Base-by-base conservation (phyloP, 2,888 invertebrate species). In the Pelosia muscerda region DNA sequence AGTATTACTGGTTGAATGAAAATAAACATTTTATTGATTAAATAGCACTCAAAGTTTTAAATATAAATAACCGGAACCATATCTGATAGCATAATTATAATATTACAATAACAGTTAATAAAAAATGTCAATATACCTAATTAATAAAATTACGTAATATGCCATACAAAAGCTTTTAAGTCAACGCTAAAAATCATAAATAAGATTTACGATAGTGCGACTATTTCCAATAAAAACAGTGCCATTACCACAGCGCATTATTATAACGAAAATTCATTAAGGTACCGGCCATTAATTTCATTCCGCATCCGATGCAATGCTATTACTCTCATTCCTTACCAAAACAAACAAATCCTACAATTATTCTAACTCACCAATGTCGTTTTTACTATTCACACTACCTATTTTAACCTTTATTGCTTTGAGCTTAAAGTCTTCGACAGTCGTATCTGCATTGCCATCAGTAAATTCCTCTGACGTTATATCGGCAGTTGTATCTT, bases 271-370 rank as follows among this genome's bases (percentile, higher is more conserved):
- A 91, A 93, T 92, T 92, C 90, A 93, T 93, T 94, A 92, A 89
- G 88, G 86, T 88, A 88, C 89, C 88, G 60, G 85, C 90, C 90
- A 92, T 93, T 92, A 91, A 92, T 92, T 91, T 87, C 86, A 86
- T 86, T 90, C 87, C 86, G 82, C 80, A 86, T 86, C 88, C 87
- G 85, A 89, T 90, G 90, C 90, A 89, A 87, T 88, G 88, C 90
- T 86, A 92, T 93, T 93, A 91, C 91, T 89, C 86, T 87, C 89
- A 87, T 91, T 90, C 87, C 90, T 87, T 85, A 88, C 88, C 89
- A 92, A 92, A 93, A 93, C 92, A 94, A 94, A 94, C 94, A 94
- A 94, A 93, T 94, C 93, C 90, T 87, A 88, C 90, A 93, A 92
- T 92, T 92, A 92, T 91, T 92, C 88, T 88, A 88, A 87, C 86